A percentile compares a stretch with the other conserved stretches of the same genome.
Conservation (phyloP, 2,113 vertebrate genomes). For the Neoarius graeffei region DNA sequence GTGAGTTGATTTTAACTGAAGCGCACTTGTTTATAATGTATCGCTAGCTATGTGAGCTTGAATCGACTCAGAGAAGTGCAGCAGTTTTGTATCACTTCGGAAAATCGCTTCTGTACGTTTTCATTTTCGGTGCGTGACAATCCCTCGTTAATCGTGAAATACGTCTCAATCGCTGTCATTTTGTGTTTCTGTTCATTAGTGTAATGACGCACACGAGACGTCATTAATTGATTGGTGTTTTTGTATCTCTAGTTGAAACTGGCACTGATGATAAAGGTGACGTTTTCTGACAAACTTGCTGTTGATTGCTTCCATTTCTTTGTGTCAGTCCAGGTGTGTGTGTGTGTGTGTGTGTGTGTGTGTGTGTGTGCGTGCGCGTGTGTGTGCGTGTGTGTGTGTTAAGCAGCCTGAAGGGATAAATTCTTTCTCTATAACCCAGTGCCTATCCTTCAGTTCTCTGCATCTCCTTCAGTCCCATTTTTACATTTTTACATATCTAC, state of each 20-base stretch:
- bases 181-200: not conserved
- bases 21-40: not conserved
- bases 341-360: not conserved
- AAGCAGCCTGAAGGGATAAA: slow-evolving; percentile 25
- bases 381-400: slow-evolving; percentile 1
- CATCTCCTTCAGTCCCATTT: not conserved
- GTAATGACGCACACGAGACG: not conserved
- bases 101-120: not conserved
- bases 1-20: not conserved
- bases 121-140: not conserved
- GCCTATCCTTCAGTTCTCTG: not conserved
- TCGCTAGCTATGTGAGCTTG: not conserved
- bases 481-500: not conserved
- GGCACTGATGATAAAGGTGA: not conserved
- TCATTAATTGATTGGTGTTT: not conserved
- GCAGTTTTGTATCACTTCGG: not conserved
- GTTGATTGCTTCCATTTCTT: not conserved
- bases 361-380: slow-evolving; percentile 15
- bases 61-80: no score
- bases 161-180: not conserved
- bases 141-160: not conserved
- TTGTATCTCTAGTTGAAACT: not conserved
- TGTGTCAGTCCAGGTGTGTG: not conserved
- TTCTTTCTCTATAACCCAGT: not conserved
- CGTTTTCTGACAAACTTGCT: not conserved